These are phyloP conservation scores for Caenorhabditis brenneri DNA, from an alignment of 1,140 invertebrate genomes.

Conservation along the genomic window DNA sequence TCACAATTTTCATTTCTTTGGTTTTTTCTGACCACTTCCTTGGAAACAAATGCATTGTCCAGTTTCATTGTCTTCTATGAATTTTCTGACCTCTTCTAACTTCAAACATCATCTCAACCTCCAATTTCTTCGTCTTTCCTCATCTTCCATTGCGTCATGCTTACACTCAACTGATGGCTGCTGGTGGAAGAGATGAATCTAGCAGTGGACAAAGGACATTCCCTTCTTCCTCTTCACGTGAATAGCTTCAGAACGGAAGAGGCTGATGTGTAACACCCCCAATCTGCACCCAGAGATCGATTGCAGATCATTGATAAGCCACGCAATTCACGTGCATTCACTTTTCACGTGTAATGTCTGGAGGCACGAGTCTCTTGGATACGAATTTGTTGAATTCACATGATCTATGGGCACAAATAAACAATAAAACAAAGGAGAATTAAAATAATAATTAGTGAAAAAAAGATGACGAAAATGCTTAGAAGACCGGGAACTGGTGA, in stretches of 20 bases:
- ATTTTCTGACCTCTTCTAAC: not conserved
- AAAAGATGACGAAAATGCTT: not conserved
- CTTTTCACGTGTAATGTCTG: not conserved
- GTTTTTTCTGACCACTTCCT: not conserved
- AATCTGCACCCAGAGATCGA: conserved; percentile 19
- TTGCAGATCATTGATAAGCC: conserved; percentile 33
- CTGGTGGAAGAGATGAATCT: not conserved
- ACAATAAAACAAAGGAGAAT: not conserved
- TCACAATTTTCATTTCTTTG: too few species aligned
- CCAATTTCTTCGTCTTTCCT: not conserved
- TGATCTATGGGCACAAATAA: conserved; percentile 10
- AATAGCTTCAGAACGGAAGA: not conserved
- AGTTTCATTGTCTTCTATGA: not conserved
- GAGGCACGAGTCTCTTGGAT: not conserved
- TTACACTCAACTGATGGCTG: conserved; percentile 16
- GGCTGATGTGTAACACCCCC: not conserved
- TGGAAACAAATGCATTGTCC: not conserved
- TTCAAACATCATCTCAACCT: not conserved
- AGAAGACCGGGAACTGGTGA: not conserved
- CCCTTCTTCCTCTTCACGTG: not conserved
- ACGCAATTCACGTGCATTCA: conserved; percentile 5
- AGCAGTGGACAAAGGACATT: conserved; percentile 22
- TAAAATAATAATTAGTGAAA: not conserved
- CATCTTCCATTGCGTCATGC: conserved; percentile 22
- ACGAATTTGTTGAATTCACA: not conserved